Conservation (phyloP, 2,888 invertebrate species). For the Lasioglossum zephyrum region DNA sequence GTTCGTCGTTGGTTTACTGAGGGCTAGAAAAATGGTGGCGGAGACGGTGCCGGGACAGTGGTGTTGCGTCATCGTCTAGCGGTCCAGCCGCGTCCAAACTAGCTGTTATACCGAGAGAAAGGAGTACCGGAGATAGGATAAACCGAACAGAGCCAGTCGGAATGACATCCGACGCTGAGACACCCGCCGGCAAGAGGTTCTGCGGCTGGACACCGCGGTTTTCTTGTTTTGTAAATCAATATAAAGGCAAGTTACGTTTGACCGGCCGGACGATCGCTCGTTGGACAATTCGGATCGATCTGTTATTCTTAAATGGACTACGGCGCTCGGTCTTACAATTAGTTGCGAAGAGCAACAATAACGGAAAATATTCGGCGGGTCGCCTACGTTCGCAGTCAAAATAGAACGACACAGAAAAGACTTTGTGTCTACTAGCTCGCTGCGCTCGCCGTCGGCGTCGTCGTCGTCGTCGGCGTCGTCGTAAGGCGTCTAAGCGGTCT, state of each 20-base stretch:
- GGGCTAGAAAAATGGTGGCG: slow-evolving; percentile 36
- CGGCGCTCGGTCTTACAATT: not conserved
- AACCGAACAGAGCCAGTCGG: slow-evolving; percentile 30
- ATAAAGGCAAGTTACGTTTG: slow-evolving; percentile 11
- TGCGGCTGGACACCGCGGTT: slow-evolving; percentile 13
- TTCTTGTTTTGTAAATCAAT: slow-evolving; percentile 11
- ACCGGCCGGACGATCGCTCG: not conserved
- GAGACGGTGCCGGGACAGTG: slow-evolving; percentile 33
- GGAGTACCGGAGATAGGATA: slow-evolving; percentile 51
- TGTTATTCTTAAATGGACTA: not conserved
- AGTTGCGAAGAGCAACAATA: not conserved
- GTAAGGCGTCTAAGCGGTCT: slow-evolving; percentile 64
- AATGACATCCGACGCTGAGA: slow-evolving; percentile 48
- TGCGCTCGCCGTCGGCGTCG: slow-evolving; percentile 60
- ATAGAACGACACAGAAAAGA: slow-evolving; percentile 54
- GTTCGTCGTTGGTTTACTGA: not conserved
- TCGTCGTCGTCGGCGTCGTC: slow-evolving; percentile 45
- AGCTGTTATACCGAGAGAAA: slow-evolving; percentile 52
- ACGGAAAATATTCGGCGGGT: not conserved
- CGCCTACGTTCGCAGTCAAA: slow-evolving; percentile 20
- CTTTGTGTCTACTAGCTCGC: slow-evolving; percentile 65
- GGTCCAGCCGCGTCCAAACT: slow-evolving; percentile 65
- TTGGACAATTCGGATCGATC: not conserved
- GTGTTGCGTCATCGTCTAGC: slow-evolving; percentile 65
- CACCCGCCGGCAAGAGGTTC: slow-evolving; percentile 7